Base-by-base conservation (phyloP, 2,113 vertebrate species). In the Condylura cristata region DNA sequence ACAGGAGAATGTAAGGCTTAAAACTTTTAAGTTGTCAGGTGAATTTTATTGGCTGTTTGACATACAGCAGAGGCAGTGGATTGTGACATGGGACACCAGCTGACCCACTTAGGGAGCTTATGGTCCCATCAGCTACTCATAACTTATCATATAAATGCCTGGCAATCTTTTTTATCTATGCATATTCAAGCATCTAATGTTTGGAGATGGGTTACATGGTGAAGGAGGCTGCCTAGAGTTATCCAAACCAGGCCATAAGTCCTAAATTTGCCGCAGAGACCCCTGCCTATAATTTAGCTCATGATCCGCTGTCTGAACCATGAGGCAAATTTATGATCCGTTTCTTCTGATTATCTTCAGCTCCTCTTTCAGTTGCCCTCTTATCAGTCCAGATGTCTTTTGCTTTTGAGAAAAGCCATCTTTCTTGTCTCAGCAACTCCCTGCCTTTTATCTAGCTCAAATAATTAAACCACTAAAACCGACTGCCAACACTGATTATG, bases 381-480 rank as follows among this genome's bases (percentile, higher is more conserved):
- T 94, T 96, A 97, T 96, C 95, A 90, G 89, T 20, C 61, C 91
- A 92, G 88, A 94, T 82, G 91, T 90, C 89, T 95, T 93, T 90
- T 78, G 71, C 72, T 93, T 94, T 82, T 74, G 44, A 83, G 53
- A 81, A 30, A 53, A 90, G 74, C 68, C 95, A 94, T 96, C 65
- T 89, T 96, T 95, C 94, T 86, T 92, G 72, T 68, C 81, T 88
- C 71, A 74, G 58, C 86, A 68, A 68, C 32, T 46, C 37, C 9
- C 16, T 65, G 63, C 78, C 58, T 91, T 39, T 96, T 89, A 90
- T 76, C 89, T 58, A 74, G 51, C 34, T 96, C 51, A 34, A 92
- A 96, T 94, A 70, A 95, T 88, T 94, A 68, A 94, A 78, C 74
- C 11, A 0, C 86, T 81, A 32, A 91, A 70, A 70, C 86, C 8